Evolutionary conservation across 1,140 invertebrate genomes (phyloP).

Genomic region (Philotrypesis tridentata): DNA sequence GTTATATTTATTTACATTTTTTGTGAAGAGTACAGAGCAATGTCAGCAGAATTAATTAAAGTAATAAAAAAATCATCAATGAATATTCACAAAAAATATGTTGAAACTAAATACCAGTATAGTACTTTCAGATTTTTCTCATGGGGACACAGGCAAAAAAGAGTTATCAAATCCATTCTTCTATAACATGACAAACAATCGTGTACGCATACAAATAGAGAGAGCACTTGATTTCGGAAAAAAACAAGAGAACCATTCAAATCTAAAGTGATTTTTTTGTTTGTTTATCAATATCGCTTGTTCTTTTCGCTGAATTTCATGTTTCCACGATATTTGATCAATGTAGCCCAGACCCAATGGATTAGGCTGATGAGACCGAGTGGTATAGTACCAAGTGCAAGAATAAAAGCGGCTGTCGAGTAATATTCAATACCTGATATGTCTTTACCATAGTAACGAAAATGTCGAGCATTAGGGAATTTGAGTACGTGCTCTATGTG

Average conservation of each 20-base stretch:
- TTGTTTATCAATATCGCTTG: slow-evolving; percentile 30
- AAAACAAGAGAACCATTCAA: background rate
- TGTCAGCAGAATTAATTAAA: too few species aligned
- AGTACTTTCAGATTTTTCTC: slow-evolving; percentile 5
- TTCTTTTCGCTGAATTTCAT: slow-evolving; percentile 7
- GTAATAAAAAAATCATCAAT: too few species aligned
- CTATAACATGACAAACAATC: background rate
- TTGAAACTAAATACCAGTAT: too few species aligned
- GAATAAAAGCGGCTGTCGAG: slow-evolving; percentile 44
- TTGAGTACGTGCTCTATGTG: slow-evolving; percentile 73
- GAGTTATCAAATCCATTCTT: background rate
- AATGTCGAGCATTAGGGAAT: slow-evolving; percentile 67
- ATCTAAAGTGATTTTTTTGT: background rate
- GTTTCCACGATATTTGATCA: slow-evolving; percentile 15
- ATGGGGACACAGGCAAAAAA: background rate
- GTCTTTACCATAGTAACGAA: slow-evolving; percentile 64
- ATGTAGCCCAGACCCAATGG: background rate
- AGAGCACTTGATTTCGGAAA: background rate
- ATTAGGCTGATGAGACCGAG: background rate
- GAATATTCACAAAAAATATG: too few species aligned
- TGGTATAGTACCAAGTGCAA: background rate
- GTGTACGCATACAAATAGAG: background rate
- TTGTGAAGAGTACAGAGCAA: too few species aligned
- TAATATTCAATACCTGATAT: slow-evolving; percentile 61
- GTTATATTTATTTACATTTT: too few species aligned